Base-by-base conservation (phyloP, 2,113 vertebrate genomes). In the Phalacrocorax carbo region DNA sequence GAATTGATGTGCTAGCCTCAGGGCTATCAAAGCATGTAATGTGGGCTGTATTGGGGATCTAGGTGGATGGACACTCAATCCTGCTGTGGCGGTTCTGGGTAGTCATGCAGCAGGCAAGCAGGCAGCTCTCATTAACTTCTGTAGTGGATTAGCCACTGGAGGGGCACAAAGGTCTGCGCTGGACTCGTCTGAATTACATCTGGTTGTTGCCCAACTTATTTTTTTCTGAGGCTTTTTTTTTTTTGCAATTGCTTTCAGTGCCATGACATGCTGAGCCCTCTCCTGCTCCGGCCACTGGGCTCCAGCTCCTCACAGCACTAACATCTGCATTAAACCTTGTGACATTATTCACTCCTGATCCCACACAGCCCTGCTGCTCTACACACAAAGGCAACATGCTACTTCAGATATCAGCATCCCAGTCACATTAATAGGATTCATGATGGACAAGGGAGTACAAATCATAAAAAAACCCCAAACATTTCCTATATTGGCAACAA, bases 221-320 rank as follows among this genome's bases (percentile, higher is more conserved):
- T 92, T 81, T 60, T 30, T 30, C 27, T 16, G 23, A 82, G 11
- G 10, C 8, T 58, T 73, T 62, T 64, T 62, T 62, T 48, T 44
- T 54, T 16, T 32, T 5, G 1, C 27, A 58, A 25, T 60, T 60
- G 26, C 14, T 92, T 88, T 85, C 51, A 81, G 62, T 0, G 1
- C 62, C 0, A 1, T 1, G 1, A 14, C 1, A 1, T 32, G 54
- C 38, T 46, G 29, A 76, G 11, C 51, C 36, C 18, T 38, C 27
- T 76, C 44, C 62, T 40, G n/a, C 62, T 71, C 64, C 52, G 60
- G 46, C 40, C 1, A 1, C 48, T 1, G 2, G 27, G 13, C 21
- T 65, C 29, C 0, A 2, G 29, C 57, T 89, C 30, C 30, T 75
- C 30, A 48, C 42, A 0, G 0, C 54, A 21, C 12, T 57, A 34